Conservation (phyloP, 2,888 invertebrate genomes). For the Platerodrilus igneus region DNA sequence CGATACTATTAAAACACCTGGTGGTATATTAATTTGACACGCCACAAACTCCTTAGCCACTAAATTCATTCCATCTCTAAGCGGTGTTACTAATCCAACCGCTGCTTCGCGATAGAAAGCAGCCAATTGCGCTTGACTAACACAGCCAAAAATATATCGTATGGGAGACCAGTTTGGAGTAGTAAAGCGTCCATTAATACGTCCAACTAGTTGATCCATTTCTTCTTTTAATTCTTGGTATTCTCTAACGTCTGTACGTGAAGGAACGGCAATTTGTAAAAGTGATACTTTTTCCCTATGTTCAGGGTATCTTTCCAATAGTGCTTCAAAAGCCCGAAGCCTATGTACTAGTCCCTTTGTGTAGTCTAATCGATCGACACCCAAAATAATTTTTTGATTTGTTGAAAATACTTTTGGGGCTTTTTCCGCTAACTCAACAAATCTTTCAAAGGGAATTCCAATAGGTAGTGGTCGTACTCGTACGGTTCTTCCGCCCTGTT, state of each 20-base stretch:
- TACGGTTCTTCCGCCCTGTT: constrained; percentile 81
- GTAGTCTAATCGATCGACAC: constrained; percentile 86
- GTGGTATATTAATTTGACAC: constrained; percentile 81
- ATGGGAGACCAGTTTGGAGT: constrained; percentile 92
- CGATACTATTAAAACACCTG: constrained; percentile 80
- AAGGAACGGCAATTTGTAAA: constrained; percentile 83
- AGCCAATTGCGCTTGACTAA: constrained; percentile 80
- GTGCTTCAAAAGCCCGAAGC: constrained; percentile 74
- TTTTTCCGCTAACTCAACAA: constrained; percentile 73
- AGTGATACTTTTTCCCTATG: constrained; percentile 79
- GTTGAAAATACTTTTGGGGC: constrained; percentile 60
- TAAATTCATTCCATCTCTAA: constrained; percentile 87
- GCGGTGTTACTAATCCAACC: constrained; percentile 81
- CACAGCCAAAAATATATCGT: constrained; percentile 82
- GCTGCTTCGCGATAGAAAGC: constrained; percentile 83
- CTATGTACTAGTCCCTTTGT: constrained; percentile 85
- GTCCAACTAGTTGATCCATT: constrained; percentile 83
- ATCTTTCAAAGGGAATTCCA: constrained; percentile 83
- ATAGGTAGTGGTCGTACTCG: constrained; percentile 81
- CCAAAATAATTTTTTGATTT: constrained; percentile 76
- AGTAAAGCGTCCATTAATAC: constrained; percentile 84
- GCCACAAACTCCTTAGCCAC: constrained; percentile 92
- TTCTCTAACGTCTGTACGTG: constrained; percentile 84
- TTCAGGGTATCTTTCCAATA: constrained; percentile 79
- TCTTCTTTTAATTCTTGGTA: constrained; percentile 87